Percentiles rank a stretch among this genome's conserved stretches.
These are phyloP conservation scores for Coracopsis vasa DNA, from an alignment of 2,113 vertebrate species.

Conservation along the genomic window DNA sequence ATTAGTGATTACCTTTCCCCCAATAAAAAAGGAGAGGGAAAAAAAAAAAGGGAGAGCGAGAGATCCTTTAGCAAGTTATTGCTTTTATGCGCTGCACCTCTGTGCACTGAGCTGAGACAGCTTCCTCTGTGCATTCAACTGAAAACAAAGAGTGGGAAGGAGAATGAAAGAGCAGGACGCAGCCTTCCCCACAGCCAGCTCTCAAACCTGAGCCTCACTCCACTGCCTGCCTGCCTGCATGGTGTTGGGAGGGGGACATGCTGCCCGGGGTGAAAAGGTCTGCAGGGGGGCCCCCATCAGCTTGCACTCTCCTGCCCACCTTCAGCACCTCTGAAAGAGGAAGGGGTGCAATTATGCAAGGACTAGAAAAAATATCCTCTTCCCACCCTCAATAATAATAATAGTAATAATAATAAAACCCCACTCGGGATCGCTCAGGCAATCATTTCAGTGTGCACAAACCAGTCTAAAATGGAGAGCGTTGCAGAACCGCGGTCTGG, in stretches of 20 bases:
- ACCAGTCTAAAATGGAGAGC: conserved; percentile 20
- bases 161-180: neutral
- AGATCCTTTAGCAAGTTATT: conserved; percentile 27
- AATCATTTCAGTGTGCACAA: neutral
- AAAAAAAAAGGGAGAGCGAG: neutral
- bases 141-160: conserved; percentile 70
- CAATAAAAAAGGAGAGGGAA: neutral
- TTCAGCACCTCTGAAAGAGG: neutral
- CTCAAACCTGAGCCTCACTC: neutral
- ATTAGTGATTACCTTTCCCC: conserved; percentile 27
- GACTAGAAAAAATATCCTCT: neutral
- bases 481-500: neutral
- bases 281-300: neutral
- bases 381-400: neutral
- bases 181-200: neutral
- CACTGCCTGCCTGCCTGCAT: neutral
- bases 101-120: conserved; percentile 56
- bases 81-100: conserved; percentile 39
- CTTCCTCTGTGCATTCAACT: conserved; percentile 62
- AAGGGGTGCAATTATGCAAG: neutral
- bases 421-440: neutral
- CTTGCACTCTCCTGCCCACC: neutral
- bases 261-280: neutral
- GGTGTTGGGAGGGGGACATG: neutral
- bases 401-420: neutral